Base-by-base conservation (phyloP, 2,797 vertebrate genomes). In the Echiichthys vipera region DNA sequence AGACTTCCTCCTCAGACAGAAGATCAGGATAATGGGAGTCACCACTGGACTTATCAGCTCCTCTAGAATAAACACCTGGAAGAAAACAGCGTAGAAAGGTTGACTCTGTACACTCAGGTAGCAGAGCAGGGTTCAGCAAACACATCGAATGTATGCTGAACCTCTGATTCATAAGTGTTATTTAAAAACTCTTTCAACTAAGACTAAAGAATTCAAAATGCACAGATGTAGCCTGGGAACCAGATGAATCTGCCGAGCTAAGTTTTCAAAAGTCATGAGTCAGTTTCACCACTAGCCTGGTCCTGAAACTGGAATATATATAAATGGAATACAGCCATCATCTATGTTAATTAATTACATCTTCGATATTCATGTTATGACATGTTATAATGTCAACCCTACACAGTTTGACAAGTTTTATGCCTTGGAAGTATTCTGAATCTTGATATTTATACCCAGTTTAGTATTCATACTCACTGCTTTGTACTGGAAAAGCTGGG, bases 401-500 rank as follows among this genome's bases (percentile, higher is more conserved):
- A 47, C 39, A 39, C 6, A 11, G 18, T 49, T 25, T 53, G n/a
- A 27, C 34, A 29, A 20, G 42, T n/a, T n/a, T n/a, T n/a, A n/a
- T n/a, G n/a, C n/a, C n/a, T n/a, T n/a, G n/a, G n/a, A n/a, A n/a
- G n/a, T 24, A 47, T 34, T 57, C 25, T 7, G 22, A 61, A 10
- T 55, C 13, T 29, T n/a, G 24, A 58, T 34, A 45, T 71, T 30
- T 71, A 65, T 65, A 37, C 0, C 18, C 13, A 15, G 7, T 51
- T 59, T 40, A 62, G 49, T 24, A 13, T 65, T 40, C 30, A 42
- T 78, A 94, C 98, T 97, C 88, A 99, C 98, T 79, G 98, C 98
- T 94, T 99, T 99, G 95, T 99, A 99, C 91, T 99, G 98, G 93
- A 99, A 99, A 80, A 99, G 97, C 91, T 99, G 98, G 45, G 97